Evolutionary conservation across 2,797 vertebrate genomes (phyloP), one percentile per base, ranked within the genome.

Genomic region (Emydoidea blandingii): DNA sequence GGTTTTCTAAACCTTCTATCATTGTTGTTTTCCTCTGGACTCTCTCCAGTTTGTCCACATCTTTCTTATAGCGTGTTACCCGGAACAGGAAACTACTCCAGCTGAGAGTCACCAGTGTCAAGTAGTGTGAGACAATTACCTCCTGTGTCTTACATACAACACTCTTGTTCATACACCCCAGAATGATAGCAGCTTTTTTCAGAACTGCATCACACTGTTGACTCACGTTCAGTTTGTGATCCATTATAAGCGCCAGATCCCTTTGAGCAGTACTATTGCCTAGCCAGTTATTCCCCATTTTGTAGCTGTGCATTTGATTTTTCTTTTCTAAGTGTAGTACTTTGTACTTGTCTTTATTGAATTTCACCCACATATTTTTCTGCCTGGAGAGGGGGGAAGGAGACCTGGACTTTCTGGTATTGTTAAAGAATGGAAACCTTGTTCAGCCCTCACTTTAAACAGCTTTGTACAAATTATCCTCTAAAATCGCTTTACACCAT

Each of bases 381-480:
- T 59, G 74, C 74, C 9, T 79, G 49, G 79, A 41, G 19, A 41
- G 4, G 7, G 14, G 37, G 37, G 8, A 23, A 11, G 34, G 31
- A n/a, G 27, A 59, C 16, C 41, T 82, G 37, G 11, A 79, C 54
- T 25, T 19, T 52, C 74, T 49, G 25, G 0, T 62, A 87, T 15
- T 44, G 72, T 86, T 90, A 87, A 72, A 4, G 87, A 93, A 65
- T 5, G 29, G 86, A 94, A 79, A 4, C 12, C 21, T 83, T 79
- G 49, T 44, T 81, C 79, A 89, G 80, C 15, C 29, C 29, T 81
- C 37, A n/a, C 83, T 86, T 91, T 90, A 92, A 93, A 89, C 53
- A 96, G 59, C 37, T 91, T 86, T 89, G 44, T 21, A 25, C 91
- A 88, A 87, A 83, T 54, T 2, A 0, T 50, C 56, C 23, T 53